Percentiles rank a stretch among this genome's conserved stretches.
Conservation (phyloP, 2,888 invertebrate genomes). For the Drosophila leonis region DNA sequence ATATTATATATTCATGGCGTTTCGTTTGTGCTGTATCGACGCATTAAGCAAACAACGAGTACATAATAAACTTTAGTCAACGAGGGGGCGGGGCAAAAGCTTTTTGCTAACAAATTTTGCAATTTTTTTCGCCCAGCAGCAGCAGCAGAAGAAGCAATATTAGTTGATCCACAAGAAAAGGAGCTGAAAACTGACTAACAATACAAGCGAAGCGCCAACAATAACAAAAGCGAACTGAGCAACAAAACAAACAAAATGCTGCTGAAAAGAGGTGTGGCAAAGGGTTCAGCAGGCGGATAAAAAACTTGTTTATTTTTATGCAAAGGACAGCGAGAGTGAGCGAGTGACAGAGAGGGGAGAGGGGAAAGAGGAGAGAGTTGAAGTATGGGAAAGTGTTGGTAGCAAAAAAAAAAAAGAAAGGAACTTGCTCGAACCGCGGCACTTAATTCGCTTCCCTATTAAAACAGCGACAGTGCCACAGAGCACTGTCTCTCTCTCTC, state of each 20-base stretch:
- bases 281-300: slow-evolving; percentile 35
- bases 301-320: slow-evolving; percentile 36
- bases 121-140: not conserved
- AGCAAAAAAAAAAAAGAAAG: slow-evolving; percentile 44
- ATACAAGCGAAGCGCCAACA: slow-evolving; percentile 54
- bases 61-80: slow-evolving; percentile 32
- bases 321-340: not conserved
- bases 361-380: not conserved
- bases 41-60: slow-evolving; percentile 42
- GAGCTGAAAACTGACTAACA: slow-evolving; percentile 59
- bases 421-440: slow-evolving; percentile 62
- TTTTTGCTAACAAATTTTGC: slow-evolving; percentile 28
- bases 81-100: slow-evolving; percentile 9
- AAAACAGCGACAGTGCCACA: slow-evolving; percentile 57
- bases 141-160: not conserved
- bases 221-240: slow-evolving; percentile 55
- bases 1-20: slow-evolving; percentile 9
- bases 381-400: not conserved
- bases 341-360: not conserved
- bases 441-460: slow-evolving; percentile 77
- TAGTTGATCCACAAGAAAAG: slow-evolving; percentile 39
- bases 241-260: slow-evolving; percentile 26
- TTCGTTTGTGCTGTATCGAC: slow-evolving; percentile 14
- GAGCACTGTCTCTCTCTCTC: not conserved
- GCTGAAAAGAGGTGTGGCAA: slow-evolving; percentile 8